Evolutionary conservation across 2,888 invertebrate species (phyloP).

Genomic region (Eupsilia transversa): DNA sequence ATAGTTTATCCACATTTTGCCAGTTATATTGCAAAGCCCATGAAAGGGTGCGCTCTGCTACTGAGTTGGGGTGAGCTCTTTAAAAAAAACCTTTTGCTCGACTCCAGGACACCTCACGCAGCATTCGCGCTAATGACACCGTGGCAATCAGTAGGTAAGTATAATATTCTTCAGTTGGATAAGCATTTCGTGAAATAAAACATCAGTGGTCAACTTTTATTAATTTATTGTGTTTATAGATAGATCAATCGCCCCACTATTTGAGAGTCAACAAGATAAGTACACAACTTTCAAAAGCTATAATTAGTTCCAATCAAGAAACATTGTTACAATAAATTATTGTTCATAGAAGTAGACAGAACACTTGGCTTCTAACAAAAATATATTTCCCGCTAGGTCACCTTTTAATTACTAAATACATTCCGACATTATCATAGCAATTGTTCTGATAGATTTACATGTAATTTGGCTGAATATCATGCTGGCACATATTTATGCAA

Average conservation of each 20-base stretch:
- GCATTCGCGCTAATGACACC: not conserved
- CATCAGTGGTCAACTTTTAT: constrained; percentile 72
- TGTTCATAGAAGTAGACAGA: constrained; percentile 64
- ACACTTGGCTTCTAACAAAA: constrained; percentile 84
- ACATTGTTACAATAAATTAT: constrained; percentile 55
- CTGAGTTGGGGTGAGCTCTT: too few relatives aligned
- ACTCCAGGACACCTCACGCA: too few relatives aligned
- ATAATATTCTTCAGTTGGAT: not conserved
- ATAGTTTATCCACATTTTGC: too few relatives aligned
- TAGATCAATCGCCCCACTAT: constrained; percentile 79
- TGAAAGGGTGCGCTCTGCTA: too few relatives aligned
- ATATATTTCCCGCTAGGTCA: constrained; percentile 76
- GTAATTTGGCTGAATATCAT: not conserved
- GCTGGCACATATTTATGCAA: not conserved
- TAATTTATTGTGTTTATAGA: constrained; percentile 80
- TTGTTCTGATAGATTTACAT: too few relatives aligned
- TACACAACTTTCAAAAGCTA: constrained; percentile 80
- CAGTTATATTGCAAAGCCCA: too few relatives aligned
- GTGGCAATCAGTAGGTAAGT: not conserved
- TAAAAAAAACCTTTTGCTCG: not conserved
- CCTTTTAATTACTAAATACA: constrained; percentile 57
- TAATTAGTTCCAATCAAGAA: constrained; percentile 54
- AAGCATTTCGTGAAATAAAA: constrained; percentile 69
- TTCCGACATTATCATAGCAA: too few relatives aligned
- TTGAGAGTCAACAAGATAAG: constrained; percentile 84